phyloP scores from a whole-genome alignment of 2,113 vertebrate genomes.

The Clarias batrachus region DNA sequence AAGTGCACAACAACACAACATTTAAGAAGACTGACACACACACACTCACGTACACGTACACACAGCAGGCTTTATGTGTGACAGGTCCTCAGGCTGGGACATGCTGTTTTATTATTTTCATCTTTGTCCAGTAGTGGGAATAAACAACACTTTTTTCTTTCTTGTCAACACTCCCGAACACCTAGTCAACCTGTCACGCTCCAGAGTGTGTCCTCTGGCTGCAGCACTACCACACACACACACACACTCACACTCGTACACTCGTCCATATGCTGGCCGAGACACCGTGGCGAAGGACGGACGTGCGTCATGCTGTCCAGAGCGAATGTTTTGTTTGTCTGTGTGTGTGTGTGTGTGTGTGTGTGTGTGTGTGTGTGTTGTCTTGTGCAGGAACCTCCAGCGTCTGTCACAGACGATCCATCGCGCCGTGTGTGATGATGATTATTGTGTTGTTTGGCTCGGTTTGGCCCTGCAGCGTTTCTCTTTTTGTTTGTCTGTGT shows the following conservation, averaged over 20 bases:
- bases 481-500: neutral
- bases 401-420: constrained; percentile 20
- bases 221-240: constrained; percentile 10
- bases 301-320: neutral
- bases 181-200: constrained; percentile 51
- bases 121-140: constrained; percentile 33
- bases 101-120: constrained; percentile 39
- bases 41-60: neutral
- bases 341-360: neutral
- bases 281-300: neutral
- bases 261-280: neutral
- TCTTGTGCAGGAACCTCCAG: constrained; percentile 9
- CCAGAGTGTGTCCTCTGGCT: constrained; percentile 54
- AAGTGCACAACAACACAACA: constrained; percentile 3
- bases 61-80: neutral
- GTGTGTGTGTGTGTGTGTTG: neutral
- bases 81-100: constrained; percentile 9
- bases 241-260: neutral
- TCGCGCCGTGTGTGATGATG: constrained; percentile 20
- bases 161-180: constrained; percentile 52
- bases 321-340: neutral
- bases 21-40: neutral
- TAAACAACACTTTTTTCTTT: constrained; percentile 50
- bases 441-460: constrained; percentile 16
- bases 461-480: constrained; percentile 21